Evolutionary conservation across 2,113 vertebrate genomes (phyloP).

Genomic region (Daphoenositta chrysoptera): DNA sequence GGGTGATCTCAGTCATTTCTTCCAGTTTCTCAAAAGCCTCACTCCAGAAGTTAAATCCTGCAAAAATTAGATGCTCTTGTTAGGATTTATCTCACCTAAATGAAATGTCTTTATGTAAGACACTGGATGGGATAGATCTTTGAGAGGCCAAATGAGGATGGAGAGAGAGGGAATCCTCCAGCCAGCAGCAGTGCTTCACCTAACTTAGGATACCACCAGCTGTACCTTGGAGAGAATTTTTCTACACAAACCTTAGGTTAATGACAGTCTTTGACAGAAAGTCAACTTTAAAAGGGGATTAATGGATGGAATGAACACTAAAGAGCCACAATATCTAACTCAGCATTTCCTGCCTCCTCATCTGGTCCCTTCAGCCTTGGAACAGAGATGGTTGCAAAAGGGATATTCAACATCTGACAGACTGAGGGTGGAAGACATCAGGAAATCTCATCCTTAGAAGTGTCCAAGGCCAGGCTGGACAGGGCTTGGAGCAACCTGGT

Average conservation of each 20-base stretch:
- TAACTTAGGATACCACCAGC: neutral
- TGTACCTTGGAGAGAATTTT: neutral
- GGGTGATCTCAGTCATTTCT: neutral
- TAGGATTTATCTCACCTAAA: neutral
- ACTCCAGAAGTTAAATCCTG: neutral
- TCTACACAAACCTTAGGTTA: neutral
- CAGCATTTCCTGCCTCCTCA: neutral
- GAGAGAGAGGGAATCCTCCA: neutral
- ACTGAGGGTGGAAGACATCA: neutral
- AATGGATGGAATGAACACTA: neutral
- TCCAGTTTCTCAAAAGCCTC: neutral
- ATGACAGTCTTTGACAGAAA: neutral
- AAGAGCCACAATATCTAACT: neutral
- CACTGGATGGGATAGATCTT: neutral
- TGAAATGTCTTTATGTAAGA: neutral
- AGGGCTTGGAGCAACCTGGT: neutral
- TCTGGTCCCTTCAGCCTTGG: neutral
- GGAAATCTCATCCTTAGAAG: neutral
- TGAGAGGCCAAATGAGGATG: neutral
- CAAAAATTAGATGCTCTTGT: neutral
- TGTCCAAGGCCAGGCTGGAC: rapidly evolving
- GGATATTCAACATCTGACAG: rapidly evolving
- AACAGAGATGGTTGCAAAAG: neutral
- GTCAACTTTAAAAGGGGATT: neutral
- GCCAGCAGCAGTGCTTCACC: neutral